A percentile compares a stretch with the other conserved stretches of the same genome.
These are phyloP conservation scores for Cherax quadricarinatus DNA, from an alignment of 1,140 invertebrate species.

Conservation along the genomic window DNA sequence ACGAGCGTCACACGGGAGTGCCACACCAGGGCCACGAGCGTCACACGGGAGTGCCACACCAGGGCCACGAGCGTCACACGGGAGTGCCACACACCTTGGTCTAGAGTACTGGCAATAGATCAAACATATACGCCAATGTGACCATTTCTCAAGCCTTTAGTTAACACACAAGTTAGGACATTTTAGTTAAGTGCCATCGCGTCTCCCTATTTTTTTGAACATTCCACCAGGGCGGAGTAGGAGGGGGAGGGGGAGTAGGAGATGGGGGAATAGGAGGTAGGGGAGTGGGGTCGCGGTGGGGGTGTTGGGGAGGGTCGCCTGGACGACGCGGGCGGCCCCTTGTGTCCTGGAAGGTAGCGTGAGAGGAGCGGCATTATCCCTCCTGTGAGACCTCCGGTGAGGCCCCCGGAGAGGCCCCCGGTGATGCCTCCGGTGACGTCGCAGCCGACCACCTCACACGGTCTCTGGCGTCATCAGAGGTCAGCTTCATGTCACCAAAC, in stretches of 20 bases:
- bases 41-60: no score
- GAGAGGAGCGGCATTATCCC: neutral
- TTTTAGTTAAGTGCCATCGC: neutral
- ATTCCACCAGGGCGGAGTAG: slow-evolving; percentile 7
- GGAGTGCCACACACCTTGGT: neutral
- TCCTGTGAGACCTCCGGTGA: neutral
- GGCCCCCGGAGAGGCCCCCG: neutral
- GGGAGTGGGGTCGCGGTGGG: neutral
- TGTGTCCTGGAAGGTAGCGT: slow-evolving; percentile 44
- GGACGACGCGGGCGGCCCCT: neutral
- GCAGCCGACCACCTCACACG: slow-evolving; percentile 22
- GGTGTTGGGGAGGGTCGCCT: neutral
- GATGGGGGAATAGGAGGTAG: neutral
- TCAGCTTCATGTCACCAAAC: slow-evolving; percentile 68
- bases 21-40: no score
- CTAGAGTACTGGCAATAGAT: neutral
- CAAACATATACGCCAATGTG: neutral
- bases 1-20: no score
- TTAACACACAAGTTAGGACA: neutral
- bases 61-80: no score
- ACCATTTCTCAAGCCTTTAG: neutral
- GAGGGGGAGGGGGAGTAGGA: slow-evolving; percentile 6
- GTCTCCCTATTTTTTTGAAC: neutral
- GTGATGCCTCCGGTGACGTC: slow-evolving; percentile 58
- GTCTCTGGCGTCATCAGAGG: slow-evolving; percentile 65